A percentile compares a stretch with the other conserved stretches of the same genome.
These are phyloP conservation scores for Brachypteracias leptosomus DNA, from an alignment of 2,113 vertebrate species.

Conservation along the genomic window DNA sequence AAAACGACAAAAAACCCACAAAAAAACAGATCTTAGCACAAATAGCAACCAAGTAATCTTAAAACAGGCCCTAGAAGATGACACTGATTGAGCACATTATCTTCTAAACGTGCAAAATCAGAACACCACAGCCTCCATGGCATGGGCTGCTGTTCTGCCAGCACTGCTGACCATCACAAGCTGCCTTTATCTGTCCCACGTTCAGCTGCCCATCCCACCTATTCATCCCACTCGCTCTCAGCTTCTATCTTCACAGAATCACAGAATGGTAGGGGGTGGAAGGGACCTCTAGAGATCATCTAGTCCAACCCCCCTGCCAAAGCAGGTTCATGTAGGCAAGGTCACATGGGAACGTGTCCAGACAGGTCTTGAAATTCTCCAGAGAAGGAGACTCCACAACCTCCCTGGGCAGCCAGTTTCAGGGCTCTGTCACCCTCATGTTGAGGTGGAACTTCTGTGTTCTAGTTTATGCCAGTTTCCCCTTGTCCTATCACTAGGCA, in stretches of 20 bases:
- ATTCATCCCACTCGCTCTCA: background rate
- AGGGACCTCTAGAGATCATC: too few species aligned
- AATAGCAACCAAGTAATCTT: background rate
- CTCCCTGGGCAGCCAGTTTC: too few species aligned
- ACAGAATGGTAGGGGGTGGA: too few species aligned
- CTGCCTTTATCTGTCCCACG: background rate
- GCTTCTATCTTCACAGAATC: background rate
- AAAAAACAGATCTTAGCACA: background rate
- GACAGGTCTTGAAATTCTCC: too few species aligned
- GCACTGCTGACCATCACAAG: background rate
- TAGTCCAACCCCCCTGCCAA: too few species aligned
- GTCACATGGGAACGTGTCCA: too few species aligned
- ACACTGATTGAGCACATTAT: background rate
- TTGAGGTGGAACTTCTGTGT: too few species aligned
- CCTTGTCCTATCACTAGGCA: too few species aligned
- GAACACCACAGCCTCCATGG: rapidly evolving
- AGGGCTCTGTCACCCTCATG: too few species aligned
- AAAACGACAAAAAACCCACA: background rate
- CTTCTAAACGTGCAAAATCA: background rate
- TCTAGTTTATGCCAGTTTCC: too few species aligned
- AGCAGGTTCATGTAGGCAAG: too few species aligned
- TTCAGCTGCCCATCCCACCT: background rate
- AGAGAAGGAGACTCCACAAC: too few species aligned
- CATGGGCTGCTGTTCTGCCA: background rate
- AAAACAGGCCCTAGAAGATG: background rate